Evolutionary conservation across 2,113 vertebrate species (phyloP), one percentile per base, ranked within the genome.

Genomic region (Natator depressus): DNA sequence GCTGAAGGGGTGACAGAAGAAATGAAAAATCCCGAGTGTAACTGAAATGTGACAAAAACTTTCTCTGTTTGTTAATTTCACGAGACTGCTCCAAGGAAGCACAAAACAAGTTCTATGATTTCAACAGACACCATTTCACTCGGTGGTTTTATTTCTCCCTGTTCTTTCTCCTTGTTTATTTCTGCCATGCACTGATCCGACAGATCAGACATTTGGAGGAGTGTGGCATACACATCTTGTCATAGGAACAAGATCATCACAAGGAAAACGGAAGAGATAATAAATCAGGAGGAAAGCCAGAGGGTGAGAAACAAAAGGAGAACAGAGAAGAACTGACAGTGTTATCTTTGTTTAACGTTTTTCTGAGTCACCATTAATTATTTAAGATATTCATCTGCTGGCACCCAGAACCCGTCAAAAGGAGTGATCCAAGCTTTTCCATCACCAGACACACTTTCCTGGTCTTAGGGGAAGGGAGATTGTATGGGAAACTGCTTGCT

Each of bases 311-410:
- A 95, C 92, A 91, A 92, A 94, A 90, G 93, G 69, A 38, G 79
- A 95, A 14, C 89, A 89, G 93, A 62, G 91, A 82, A 89, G 96
- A 88, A 95, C 91, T 93, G 92, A 97, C 96, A 96, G 87, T 79
- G 95, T 93, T 96, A 96, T 96, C 96, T 95, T 94, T 94, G 94
- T 92, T 93, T 88, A 97, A 92, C 0, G 83, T 57, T 97, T 96
- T 91, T 95, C 89, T 95, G 96, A 95, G 96, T 95, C 94, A 94
- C 91, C 95, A 93, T 97, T 94, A 85, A 93, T 96, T 97, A 96
- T 95, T 96, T 89, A 86, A 95, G 96, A 96, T 96, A 92, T 3
- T 87, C 91, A 94, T 92, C 94, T 95, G 90, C 83, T 38, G 49
- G 89, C 90, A 93, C 91, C 91, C 94, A 91, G 89, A 75, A 75